phyloP scores from a whole-genome alignment of 2,888 invertebrate genomes.

The Thelaira solivaga region DNA sequence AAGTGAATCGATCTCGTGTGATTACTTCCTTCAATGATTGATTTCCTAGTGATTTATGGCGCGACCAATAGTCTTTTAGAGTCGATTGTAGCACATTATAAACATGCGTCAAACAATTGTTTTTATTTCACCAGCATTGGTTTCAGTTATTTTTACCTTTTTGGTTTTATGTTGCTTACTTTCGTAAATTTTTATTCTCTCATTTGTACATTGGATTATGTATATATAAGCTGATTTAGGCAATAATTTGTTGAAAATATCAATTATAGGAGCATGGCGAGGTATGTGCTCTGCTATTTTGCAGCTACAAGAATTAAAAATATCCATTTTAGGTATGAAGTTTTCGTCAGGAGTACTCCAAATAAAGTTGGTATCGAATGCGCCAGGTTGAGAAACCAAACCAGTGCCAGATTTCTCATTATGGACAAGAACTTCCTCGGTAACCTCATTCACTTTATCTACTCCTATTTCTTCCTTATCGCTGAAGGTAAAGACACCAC shows the following conservation, averaged over 20 bases:
- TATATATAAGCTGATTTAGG: no score
- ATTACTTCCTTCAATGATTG: no score
- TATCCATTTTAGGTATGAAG: slow-evolving; percentile 1
- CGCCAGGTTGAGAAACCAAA: slow-evolving; percentile 9
- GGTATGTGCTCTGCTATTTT: slow-evolving; percentile 6
- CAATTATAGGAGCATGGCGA: slow-evolving; percentile 23
- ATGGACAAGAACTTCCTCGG: not conserved
- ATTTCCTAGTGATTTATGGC: no score
- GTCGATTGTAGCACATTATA: slow-evolving; percentile 41
- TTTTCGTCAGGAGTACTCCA: slow-evolving; percentile 26
- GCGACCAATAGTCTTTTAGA: no score
- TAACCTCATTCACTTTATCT: not conserved
- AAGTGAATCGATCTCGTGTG: slow-evolving; percentile 9
- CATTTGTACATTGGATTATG: slow-evolving; percentile 33
- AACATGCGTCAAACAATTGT: slow-evolving; percentile 44
- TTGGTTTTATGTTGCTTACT: not conserved
- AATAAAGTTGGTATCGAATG: slow-evolving; percentile 8
- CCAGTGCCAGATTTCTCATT: no score
- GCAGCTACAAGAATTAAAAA: slow-evolving; percentile 14
- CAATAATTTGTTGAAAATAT: slow-evolving; percentile 26
- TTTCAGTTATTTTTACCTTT: slow-evolving; percentile 39
- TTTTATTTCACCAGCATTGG: slow-evolving; percentile 48
- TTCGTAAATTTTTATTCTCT: slow-evolving; percentile 30
- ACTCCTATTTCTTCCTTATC: not conserved
- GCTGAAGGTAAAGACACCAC: not conserved